Conservation (phyloP, 2,113 vertebrate species). For the Tupaia chinensis region DNA sequence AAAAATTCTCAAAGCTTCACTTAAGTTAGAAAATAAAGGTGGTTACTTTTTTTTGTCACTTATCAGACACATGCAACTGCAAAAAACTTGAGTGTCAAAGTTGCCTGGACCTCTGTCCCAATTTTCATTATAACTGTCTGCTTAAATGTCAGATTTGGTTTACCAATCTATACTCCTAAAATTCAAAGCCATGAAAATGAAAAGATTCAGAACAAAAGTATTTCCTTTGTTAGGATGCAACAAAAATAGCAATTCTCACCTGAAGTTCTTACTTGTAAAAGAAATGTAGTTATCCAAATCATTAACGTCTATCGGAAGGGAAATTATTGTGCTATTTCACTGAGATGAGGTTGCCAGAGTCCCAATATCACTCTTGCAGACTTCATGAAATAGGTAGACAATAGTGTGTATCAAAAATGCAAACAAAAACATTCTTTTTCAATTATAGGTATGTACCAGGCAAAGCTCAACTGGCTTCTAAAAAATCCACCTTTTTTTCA, state of each 20-base stretch:
- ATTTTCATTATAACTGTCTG: constrained; percentile 28
- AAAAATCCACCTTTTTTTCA: not conserved
- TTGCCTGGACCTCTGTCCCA: not conserved
- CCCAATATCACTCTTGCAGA: not conserved
- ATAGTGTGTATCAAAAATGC: not conserved
- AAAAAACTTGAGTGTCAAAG: not conserved
- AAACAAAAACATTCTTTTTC: not conserved
- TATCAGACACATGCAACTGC: constrained; percentile 10
- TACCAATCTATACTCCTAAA: constrained; percentile 21
- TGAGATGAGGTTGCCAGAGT: not conserved
- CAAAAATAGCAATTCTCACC: not conserved
- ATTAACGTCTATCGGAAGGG: not conserved
- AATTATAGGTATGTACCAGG: not conserved
- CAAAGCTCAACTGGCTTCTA: not conserved
- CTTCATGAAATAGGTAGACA: not conserved
- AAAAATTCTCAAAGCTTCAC: constrained; percentile 25
- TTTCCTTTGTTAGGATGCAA: not conserved
- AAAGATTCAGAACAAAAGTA: constrained; percentile 37
- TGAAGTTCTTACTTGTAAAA: constrained; percentile 30
- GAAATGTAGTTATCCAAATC: not conserved
- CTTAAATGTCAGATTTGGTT: constrained; percentile 42
- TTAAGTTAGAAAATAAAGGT: constrained; percentile 11
- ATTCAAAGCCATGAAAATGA: constrained; percentile 31
- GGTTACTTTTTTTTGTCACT: not conserved
- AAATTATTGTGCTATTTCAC: not conserved